Percentiles rank a stretch among this genome's conserved stretches.
These are phyloP conservation scores for Pedicia rivosa DNA, from an alignment of 2,888 invertebrate genomes.

Conservation along the genomic window DNA sequence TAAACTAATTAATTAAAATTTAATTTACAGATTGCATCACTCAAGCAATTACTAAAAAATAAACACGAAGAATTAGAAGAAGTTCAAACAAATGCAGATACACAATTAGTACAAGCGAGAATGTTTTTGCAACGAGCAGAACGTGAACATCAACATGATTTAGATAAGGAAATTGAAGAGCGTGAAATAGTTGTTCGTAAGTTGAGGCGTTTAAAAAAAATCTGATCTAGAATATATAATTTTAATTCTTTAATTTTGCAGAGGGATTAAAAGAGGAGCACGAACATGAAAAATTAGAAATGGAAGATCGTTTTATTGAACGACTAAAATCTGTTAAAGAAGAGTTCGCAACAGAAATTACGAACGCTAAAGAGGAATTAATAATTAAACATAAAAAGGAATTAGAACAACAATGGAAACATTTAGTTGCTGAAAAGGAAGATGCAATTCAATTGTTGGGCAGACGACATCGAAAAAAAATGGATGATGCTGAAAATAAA, in stretches of 20 bases:
- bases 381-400: constrained; percentile 46
- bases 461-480: constrained; percentile 33
- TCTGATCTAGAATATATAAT: background rate
- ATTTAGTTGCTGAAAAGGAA: constrained; percentile 37
- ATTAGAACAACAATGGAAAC: constrained; percentile 38
- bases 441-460: constrained; percentile 36
- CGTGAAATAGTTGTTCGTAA: constrained; percentile 23
- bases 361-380: constrained; percentile 40
- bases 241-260: constrained; percentile 6
- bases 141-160: constrained; percentile 28
- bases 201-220: background rate
- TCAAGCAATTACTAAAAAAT: constrained; percentile 45
- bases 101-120: constrained; percentile 39
- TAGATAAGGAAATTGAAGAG: constrained; percentile 27
- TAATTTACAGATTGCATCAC: constrained; percentile 39
- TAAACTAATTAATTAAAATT: constrained; percentile 1
- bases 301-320: constrained; percentile 57
- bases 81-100: constrained; percentile 47
- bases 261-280: constrained; percentile 35
- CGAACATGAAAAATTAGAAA: constrained; percentile 51
- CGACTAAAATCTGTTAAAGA: constrained; percentile 32
- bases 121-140: constrained; percentile 31
- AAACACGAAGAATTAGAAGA: constrained; percentile 47
- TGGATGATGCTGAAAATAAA: constrained; percentile 27
- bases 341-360: constrained; percentile 27